Percentiles rank a stretch among this genome's conserved stretches.
Evolutionary conservation across 2,888 invertebrate genomes (phyloP).

Genomic region (Tenthredo notha): DNA sequence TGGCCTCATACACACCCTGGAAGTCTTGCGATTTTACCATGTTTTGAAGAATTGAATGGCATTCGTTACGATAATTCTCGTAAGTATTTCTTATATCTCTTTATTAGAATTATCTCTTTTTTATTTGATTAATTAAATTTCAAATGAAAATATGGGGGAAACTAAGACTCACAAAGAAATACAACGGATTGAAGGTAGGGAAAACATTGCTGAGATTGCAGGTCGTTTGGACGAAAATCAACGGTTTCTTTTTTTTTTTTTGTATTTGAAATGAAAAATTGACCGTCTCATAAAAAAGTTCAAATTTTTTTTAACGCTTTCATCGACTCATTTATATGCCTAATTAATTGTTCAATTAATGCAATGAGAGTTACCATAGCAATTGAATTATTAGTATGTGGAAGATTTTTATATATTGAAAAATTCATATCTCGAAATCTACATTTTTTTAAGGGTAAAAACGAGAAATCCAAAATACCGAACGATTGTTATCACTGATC

Average conservation of each 20-base stretch:
- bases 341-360: neutral
- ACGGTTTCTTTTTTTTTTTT: too few species aligned
- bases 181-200: too few species aligned
- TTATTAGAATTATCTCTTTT: neutral
- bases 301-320: too few species aligned
- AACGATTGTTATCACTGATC: neutral
- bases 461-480: neutral
- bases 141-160: too few species aligned
- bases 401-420: neutral
- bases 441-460: neutral
- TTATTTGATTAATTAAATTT: too few species aligned
- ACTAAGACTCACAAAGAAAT: too few species aligned
- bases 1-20: conserved; percentile 90
- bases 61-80: conserved; percentile 90
- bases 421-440: neutral
- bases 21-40: conserved; percentile 85
- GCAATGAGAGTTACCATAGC: neutral
- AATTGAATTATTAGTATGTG: neutral
- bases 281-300: too few species aligned
- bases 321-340: too few species aligned
- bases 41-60: conserved; percentile 89
- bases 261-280: too few species aligned
- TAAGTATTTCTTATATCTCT: conserved; percentile 80
- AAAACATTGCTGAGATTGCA: too few species aligned
- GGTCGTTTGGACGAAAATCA: neutral